Percentiles rank a stretch among this genome's conserved stretches.
Conservation (phyloP, 2,888 invertebrate genomes). For the Lacanobia wlatinum region DNA sequence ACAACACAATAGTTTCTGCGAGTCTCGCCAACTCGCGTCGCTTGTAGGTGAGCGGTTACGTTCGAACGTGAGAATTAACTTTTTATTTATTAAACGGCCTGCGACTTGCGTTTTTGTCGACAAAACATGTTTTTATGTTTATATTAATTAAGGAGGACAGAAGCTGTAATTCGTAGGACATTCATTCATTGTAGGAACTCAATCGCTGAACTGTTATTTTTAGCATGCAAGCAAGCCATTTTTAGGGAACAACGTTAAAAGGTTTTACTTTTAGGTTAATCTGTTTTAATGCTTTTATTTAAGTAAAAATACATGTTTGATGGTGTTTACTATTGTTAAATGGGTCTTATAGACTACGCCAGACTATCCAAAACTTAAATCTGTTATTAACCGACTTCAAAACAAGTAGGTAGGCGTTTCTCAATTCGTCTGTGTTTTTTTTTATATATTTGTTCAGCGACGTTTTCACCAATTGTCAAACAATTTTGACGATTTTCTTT, state of each 20-base stretch:
- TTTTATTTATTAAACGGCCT: constrained; percentile 55
- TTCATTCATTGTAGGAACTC: constrained; percentile 6
- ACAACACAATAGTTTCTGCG: constrained; percentile 76
- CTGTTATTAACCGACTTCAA: too few species aligned
- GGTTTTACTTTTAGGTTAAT: not conserved
- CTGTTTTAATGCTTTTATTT: not conserved
- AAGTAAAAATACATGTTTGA: not conserved
- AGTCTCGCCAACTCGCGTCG: constrained; percentile 69
- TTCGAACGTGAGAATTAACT: constrained; percentile 60
- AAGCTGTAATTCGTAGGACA: constrained; percentile 5
- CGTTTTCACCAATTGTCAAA: too few species aligned
- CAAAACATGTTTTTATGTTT: constrained; percentile 18
- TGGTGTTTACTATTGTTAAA: not conserved
- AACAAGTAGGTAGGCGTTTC: too few species aligned
- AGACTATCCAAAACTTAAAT: not conserved
- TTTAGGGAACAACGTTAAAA: not conserved
- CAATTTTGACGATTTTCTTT: too few species aligned
- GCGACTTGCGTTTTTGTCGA: constrained; percentile 26
- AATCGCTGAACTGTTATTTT: not conserved
- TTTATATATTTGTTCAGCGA: too few species aligned
- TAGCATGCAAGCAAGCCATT: not conserved
- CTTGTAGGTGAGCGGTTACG: constrained; percentile 64
- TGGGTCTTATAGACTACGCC: not conserved
- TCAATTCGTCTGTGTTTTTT: too few species aligned
- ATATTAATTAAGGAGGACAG: constrained; percentile 11